Conservation (phyloP, 1,140 invertebrate species). For the Diorhabda elongata region DNA sequence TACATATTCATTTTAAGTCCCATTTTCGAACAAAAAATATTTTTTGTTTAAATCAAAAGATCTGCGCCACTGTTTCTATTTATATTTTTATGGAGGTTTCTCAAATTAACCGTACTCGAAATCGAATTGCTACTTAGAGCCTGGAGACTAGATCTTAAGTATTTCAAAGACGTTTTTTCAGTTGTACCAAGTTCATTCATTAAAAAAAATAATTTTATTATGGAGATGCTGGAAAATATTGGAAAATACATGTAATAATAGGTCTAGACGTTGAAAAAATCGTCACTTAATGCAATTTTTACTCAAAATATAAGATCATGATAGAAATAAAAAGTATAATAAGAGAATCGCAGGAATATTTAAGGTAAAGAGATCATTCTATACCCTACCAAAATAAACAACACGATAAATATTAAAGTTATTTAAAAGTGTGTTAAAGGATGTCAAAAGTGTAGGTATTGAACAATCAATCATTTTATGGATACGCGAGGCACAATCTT, state of each 20-base stretch:
- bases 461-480: no score
- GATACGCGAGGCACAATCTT: no score
- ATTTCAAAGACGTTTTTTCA: background rate
- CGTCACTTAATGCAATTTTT: background rate
- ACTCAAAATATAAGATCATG: no score
- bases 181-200: background rate
- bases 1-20: background rate
- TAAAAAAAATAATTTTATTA: background rate
- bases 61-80: background rate
- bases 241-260: background rate
- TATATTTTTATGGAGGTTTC: background rate
- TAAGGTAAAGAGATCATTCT: no score
- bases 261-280: background rate
- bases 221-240: background rate
- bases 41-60: background rate
- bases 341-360: no score
- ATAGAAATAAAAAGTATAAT: no score
- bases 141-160: background rate
- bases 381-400: no score
- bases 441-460: no score
- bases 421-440: no score
- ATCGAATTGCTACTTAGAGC: background rate
- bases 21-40: no score
- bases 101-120: background rate
- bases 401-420: no score